Evolutionary conservation across 2,113 vertebrate species (phyloP).

Genomic region (Saimiri boliviensis): DNA sequence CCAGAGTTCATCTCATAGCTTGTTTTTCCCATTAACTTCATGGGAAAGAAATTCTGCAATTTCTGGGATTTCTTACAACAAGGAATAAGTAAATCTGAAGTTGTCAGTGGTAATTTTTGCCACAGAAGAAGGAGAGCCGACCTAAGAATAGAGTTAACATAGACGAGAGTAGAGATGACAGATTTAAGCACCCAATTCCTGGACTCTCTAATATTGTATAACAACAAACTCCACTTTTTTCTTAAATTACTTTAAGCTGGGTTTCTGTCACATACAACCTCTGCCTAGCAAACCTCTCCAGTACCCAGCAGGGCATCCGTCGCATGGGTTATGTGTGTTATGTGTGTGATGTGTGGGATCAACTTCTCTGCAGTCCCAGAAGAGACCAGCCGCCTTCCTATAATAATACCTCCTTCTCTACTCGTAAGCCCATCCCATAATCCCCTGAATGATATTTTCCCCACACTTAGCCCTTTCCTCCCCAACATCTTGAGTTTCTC

Average conservation of each 20-base stretch:
- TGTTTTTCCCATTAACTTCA: background rate
- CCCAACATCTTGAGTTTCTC: background rate
- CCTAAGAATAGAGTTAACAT: background rate
- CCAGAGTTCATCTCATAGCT: background rate
- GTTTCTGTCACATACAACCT: background rate
- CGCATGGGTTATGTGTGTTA: rapidly evolving
- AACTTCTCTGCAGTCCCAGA: background rate
- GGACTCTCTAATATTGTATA: background rate
- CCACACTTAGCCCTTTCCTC: background rate
- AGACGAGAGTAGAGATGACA: background rate
- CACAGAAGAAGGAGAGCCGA: background rate
- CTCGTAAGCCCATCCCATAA: too few relatives aligned
- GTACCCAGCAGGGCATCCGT: background rate
- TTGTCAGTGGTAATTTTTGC: background rate
- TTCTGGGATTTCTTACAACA: background rate
- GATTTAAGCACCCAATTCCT: background rate
- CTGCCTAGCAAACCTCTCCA: background rate
- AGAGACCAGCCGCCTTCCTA: background rate
- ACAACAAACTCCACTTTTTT: background rate
- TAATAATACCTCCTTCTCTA: background rate
- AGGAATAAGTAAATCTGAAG: background rate
- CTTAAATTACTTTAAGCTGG: background rate
- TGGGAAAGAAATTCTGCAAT: background rate
- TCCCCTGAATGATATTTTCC: background rate
- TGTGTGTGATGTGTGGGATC: too few relatives aligned